phyloP scores from a whole-genome alignment of 1,140 invertebrate species.

The Psix sp. region DNA sequence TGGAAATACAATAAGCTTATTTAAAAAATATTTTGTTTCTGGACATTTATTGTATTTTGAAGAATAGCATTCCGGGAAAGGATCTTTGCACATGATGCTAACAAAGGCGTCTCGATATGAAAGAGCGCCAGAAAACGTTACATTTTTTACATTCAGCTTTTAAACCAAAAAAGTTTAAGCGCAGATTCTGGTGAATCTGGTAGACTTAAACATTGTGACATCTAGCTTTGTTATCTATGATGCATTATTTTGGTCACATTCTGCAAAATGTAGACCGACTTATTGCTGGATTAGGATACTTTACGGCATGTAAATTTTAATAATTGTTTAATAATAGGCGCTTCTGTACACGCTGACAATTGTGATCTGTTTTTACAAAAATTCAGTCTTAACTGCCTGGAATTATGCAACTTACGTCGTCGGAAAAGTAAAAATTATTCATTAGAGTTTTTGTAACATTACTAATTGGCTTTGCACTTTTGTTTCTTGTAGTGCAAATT shows the following conservation, averaged over 20 bases:
- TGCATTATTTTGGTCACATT: conserved; percentile 1
- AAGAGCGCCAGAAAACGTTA: neutral
- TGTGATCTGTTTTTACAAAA: too few species aligned
- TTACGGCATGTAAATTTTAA: neutral
- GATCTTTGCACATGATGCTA: too few species aligned
- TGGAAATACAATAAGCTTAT: too few species aligned
- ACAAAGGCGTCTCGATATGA: neutral
- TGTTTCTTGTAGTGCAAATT: too few species aligned
- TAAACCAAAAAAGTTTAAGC: neutral
- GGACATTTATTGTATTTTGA: neutral
- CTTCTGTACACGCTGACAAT: neutral
- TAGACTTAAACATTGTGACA: conserved; percentile 10
- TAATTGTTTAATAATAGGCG: neutral
- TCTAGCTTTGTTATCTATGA: conserved; percentile 3
- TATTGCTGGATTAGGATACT: conserved; percentile 45
- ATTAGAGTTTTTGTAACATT: too few species aligned
- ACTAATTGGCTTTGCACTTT: too few species aligned
- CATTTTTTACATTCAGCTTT: neutral
- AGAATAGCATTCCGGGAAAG: neutral
- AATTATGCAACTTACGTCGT: too few species aligned
- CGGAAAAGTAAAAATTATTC: too few species aligned
- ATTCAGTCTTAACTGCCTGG: too few species aligned
- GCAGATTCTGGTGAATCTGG: neutral
- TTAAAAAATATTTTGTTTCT: neutral
- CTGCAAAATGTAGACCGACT: neutral